These are phyloP conservation scores for Solenopsis fugax DNA, from an alignment of 1,140 invertebrate species.

Conservation along the genomic window DNA sequence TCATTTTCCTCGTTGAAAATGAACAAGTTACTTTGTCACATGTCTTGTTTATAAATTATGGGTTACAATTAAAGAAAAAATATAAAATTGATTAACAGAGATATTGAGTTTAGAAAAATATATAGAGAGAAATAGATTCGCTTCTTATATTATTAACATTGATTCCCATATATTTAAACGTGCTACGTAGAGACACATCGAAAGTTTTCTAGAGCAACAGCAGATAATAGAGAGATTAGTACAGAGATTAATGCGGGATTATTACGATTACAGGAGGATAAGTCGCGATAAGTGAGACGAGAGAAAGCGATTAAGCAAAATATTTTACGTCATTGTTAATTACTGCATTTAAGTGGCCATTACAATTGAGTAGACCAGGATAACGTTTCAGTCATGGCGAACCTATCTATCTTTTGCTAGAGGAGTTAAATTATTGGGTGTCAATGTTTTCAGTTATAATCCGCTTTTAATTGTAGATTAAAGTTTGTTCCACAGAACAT, in stretches of 20 bases:
- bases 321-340: slow-evolving; percentile 48
- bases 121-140: not conserved
- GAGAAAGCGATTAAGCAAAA: slow-evolving; percentile 62
- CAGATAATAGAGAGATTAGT: slow-evolving; percentile 44
- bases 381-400: not conserved
- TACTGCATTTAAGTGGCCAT: slow-evolving; percentile 45
- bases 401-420: slow-evolving; percentile 40
- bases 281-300: slow-evolving; percentile 63
- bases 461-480: slow-evolving; percentile 37
- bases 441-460: slow-evolving; percentile 34
- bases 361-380: slow-evolving; percentile 59
- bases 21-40: not conserved
- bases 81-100: not conserved
- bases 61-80: not conserved
- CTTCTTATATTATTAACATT: not conserved
- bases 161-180: slow-evolving; percentile 48
- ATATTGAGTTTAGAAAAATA: not conserved
- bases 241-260: slow-evolving; percentile 11
- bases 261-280: slow-evolving; percentile 46
- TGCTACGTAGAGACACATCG: slow-evolving; percentile 43
- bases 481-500: slow-evolving; percentile 54
- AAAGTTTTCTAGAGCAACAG: slow-evolving; percentile 50
- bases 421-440: slow-evolving; percentile 42
- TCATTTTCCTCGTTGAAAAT: not conserved
- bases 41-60: not conserved